Evolutionary conservation across 2,113 vertebrate genomes (phyloP).

Genomic region (Apistogramma diplotaenia): DNA sequence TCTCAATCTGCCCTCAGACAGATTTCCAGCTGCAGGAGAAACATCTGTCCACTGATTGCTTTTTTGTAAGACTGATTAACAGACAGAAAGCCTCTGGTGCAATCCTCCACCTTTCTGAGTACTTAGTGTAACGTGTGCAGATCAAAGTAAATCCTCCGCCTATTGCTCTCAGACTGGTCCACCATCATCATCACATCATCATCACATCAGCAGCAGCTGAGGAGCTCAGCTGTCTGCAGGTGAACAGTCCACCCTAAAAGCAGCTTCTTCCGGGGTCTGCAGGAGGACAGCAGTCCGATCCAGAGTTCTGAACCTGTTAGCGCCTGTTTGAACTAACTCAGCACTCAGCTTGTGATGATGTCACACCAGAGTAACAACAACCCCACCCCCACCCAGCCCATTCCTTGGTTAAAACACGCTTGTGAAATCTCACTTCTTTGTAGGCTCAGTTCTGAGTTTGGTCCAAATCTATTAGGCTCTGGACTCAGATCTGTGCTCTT

Average conservation of each 20-base stretch:
- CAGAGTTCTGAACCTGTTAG: no score
- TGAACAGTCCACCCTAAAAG: no score
- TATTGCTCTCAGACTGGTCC: neutral
- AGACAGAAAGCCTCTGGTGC: constrained; percentile 33
- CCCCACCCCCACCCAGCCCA: no score
- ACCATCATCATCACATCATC: neutral
- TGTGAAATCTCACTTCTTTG: neutral
- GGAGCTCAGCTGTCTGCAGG: no score
- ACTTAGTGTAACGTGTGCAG: constrained; percentile 45
- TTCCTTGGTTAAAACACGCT: no score
- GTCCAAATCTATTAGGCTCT: neutral
- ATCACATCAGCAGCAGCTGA: no score
- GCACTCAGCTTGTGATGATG: neutral
- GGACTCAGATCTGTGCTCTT: neutral
- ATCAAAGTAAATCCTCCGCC: constrained; percentile 55
- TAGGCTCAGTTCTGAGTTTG: neutral
- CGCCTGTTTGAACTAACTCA: neutral
- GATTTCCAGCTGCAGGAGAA: constrained; percentile 60
- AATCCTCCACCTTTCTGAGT: constrained; percentile 66
- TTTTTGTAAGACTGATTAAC: constrained; percentile 65
- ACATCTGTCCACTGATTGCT: constrained; percentile 71
- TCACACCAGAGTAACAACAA: no score
- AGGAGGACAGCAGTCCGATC: no score
- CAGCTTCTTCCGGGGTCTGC: no score
- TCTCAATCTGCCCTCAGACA: constrained; percentile 58